phyloP scores from a whole-genome alignment of 2,113 vertebrate species.

The Sander vitreus region DNA sequence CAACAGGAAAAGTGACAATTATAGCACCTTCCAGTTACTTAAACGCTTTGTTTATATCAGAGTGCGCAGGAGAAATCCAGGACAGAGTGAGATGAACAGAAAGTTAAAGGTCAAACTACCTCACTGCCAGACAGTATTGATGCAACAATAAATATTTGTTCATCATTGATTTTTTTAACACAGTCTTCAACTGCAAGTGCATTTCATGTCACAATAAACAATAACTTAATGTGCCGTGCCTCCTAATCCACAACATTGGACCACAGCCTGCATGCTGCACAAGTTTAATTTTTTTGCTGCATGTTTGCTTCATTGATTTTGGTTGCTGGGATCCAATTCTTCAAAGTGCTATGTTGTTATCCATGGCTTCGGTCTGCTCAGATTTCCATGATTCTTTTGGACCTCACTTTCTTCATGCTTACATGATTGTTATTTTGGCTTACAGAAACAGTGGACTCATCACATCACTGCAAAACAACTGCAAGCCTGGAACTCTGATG shows the following conservation, averaged over 20 bases:
- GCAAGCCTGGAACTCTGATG: background rate
- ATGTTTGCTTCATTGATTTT: slow-evolving; percentile 37
- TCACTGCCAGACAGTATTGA: background rate
- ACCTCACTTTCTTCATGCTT: slow-evolving; percentile 25
- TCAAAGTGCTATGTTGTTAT: slow-evolving; percentile 32
- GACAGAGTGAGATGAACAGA: slow-evolving; percentile 2
- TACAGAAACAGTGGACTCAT: slow-evolving; percentile 16
- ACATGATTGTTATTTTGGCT: slow-evolving; percentile 30
- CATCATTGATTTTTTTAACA: background rate
- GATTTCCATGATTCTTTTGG: slow-evolving; percentile 30
- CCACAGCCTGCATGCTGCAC: slow-evolving; percentile 5
- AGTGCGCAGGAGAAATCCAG: background rate
- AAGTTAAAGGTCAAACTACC: background rate
- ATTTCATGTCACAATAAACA: slow-evolving; percentile 14
- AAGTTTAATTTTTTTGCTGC: slow-evolving; percentile 22
- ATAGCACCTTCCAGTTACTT: background rate
- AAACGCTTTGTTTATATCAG: slow-evolving; percentile 17
- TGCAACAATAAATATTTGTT: slow-evolving; percentile 14
- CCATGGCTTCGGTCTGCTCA: slow-evolving; percentile 9
- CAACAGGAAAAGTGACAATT: background rate
- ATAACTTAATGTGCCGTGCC: background rate
- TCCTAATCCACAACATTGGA: background rate
- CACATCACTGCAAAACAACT: slow-evolving; percentile 14
- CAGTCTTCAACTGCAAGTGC: background rate
- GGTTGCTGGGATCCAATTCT: slow-evolving; percentile 15